Evolutionary conservation across 2,113 vertebrate species (phyloP).

Genomic region (Brevimyrus niger): DNA sequence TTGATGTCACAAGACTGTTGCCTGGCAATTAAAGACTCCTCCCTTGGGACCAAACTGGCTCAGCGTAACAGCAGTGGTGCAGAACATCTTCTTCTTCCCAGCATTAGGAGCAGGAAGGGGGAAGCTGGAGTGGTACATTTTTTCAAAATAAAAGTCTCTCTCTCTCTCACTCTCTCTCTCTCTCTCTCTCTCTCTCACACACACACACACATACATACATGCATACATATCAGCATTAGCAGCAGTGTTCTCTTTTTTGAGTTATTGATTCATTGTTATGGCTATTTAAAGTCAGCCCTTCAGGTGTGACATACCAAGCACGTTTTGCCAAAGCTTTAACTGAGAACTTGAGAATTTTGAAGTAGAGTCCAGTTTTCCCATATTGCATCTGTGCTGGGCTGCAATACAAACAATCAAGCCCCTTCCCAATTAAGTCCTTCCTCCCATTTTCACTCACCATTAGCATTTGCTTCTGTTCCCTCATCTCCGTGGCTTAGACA

Average conservation of each 20-base stretch:
- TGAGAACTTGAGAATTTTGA: background rate
- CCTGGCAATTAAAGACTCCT: background rate
- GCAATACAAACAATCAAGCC: background rate
- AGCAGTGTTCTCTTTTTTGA: background rate
- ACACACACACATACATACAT: background rate
- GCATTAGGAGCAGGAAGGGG: background rate
- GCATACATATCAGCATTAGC: background rate
- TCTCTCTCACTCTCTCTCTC: too few relatives aligned
- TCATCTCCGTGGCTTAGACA: background rate
- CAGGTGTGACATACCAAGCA: background rate
- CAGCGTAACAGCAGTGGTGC: background rate
- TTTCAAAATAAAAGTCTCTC: background rate
- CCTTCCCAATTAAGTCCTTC: background rate
- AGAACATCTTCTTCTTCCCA: background rate
- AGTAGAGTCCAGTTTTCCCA: background rate
- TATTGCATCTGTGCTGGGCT: background rate
- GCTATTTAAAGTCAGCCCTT: background rate
- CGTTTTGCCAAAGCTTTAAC: background rate
- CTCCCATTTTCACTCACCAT: background rate
- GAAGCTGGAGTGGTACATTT: background rate
- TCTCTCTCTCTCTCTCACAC: too few relatives aligned
- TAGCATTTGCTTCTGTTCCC: background rate
- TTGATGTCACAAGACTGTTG: background rate
- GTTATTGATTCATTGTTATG: background rate
- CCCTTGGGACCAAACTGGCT: background rate